Evolutionary conservation across 2,113 vertebrate genomes (phyloP).

Genomic region (Dasyurus viverrinus): DNA sequence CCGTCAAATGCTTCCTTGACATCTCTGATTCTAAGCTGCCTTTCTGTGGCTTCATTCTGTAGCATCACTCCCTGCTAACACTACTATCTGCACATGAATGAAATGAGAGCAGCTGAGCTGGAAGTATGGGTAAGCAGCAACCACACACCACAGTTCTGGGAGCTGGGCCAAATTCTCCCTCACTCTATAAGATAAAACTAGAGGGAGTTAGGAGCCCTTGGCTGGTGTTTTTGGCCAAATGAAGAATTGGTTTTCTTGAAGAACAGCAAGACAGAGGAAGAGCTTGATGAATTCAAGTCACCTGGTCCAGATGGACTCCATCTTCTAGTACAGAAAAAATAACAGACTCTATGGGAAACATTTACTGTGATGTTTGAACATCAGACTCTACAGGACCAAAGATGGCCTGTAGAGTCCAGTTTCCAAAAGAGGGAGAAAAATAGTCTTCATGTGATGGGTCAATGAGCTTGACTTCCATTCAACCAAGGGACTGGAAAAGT

Average conservation of each 20-base stretch:
- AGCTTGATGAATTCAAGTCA: not conserved
- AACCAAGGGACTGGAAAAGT: too few species aligned
- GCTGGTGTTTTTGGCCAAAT: not conserved
- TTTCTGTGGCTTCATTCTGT: not conserved
- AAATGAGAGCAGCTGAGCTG: not conserved
- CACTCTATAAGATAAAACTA: not conserved
- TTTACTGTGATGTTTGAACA: too few species aligned
- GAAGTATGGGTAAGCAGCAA: not conserved
- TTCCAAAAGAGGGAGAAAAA: too few species aligned
- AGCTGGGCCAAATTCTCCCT: not conserved
- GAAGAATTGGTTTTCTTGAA: not conserved
- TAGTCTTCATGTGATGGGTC: too few species aligned
- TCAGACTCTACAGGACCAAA: not conserved
- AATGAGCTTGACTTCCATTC: too few species aligned
- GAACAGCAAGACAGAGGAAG: not conserved
- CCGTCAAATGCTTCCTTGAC: not conserved
- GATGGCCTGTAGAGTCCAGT: too few species aligned
- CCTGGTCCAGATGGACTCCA: not conserved
- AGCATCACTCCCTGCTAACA: not conserved
- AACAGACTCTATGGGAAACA: too few species aligned
- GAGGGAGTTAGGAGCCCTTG: not conserved
- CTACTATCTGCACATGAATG: not conserved
- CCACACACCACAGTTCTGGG: not conserved
- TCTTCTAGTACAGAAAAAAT: not conserved
- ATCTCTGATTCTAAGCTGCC: not conserved